Conservation (phyloP, 2,113 vertebrate genomes). For the Oreotragus oreotragus region DNA sequence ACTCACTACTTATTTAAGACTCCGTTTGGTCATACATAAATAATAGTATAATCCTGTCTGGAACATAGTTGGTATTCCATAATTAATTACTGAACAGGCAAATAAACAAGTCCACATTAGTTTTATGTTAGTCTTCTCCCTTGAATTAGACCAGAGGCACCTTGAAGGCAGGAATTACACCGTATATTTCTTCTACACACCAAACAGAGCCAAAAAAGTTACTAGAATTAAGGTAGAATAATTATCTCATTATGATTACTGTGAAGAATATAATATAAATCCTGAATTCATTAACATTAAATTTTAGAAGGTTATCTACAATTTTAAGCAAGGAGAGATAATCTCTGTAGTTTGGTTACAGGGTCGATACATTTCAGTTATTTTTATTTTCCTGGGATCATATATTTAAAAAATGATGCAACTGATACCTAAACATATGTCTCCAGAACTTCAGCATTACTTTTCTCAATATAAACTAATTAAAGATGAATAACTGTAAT, state of each 20-base stretch:
- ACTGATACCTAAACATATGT: slow-evolving; percentile 44
- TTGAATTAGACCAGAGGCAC: not conserved
- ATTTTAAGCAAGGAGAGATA: not conserved
- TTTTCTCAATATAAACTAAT: slow-evolving; percentile 52
- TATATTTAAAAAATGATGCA: not conserved
- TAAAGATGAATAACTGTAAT: slow-evolving; percentile 64
- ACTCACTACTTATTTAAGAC: not conserved
- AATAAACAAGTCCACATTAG: not conserved
- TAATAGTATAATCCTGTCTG: not conserved
- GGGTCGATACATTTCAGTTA: not conserved
- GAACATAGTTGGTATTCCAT: not conserved
- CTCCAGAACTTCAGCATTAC: not conserved
- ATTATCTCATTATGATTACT: not conserved
- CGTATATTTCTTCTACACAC: not conserved
- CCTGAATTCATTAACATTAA: not conserved
- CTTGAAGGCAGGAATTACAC: not conserved
- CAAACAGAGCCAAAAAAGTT: not conserved
- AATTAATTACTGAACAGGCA: not conserved
- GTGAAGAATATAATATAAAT: not conserved
- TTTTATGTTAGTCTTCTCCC: not conserved
- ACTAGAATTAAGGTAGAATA: not conserved
- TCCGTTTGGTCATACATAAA: not conserved
- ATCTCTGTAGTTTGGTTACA: not conserved
- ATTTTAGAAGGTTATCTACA: not conserved
- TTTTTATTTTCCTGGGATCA: slow-evolving; percentile 19